A percentile compares a stretch with the other conserved stretches of the same genome.
Conservation (phyloP, 2,113 vertebrate genomes). For the Chlorodrepanis virens region DNA sequence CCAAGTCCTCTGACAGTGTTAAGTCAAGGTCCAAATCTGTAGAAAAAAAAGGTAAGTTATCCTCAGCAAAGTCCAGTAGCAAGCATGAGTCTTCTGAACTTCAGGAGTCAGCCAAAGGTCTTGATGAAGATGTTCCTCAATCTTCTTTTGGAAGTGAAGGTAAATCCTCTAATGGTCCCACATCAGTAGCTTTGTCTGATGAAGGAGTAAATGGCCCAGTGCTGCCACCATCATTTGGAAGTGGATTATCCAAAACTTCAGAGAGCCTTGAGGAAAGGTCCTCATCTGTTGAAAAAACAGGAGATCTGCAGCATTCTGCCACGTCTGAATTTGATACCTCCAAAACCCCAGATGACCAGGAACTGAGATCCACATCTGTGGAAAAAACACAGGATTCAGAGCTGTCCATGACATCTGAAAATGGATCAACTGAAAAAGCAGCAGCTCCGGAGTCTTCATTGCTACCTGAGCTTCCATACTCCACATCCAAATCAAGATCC, state of each 20-base stretch:
- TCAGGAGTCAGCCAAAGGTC: conserved; percentile 72
- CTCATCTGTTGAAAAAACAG: conserved; percentile 40
- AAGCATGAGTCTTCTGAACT: conserved; percentile 68
- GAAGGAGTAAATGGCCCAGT: conserved; percentile 38
- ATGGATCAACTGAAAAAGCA: conserved; percentile 44
- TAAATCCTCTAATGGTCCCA: conserved; percentile 73
- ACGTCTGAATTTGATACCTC: conserved; percentile 64
- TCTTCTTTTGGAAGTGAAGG: conserved; percentile 56
- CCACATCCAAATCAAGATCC: not conserved
- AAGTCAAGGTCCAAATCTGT: conserved; percentile 87
- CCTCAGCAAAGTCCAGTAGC: conserved; percentile 57
- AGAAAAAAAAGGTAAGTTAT: conserved; percentile 68
- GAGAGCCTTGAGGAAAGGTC: conserved; percentile 73
- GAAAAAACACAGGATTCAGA: not conserved
- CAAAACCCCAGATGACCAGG: conserved; percentile 59
- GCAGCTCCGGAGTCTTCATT: not conserved
- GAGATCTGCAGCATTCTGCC: conserved; percentile 19
- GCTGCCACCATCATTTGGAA: not conserved
- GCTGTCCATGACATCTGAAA: not conserved
- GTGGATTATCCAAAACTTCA: not conserved
- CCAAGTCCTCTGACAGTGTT: conserved; percentile 75
- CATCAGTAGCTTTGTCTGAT: conserved; percentile 72
- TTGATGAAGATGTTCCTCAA: conserved; percentile 13
- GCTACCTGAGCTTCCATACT: not conserved
- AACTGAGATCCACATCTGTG: conserved; percentile 64